Evolutionary conservation across 2,888 invertebrate genomes (phyloP).

Genomic region (Criorhina ranunculi): DNA sequence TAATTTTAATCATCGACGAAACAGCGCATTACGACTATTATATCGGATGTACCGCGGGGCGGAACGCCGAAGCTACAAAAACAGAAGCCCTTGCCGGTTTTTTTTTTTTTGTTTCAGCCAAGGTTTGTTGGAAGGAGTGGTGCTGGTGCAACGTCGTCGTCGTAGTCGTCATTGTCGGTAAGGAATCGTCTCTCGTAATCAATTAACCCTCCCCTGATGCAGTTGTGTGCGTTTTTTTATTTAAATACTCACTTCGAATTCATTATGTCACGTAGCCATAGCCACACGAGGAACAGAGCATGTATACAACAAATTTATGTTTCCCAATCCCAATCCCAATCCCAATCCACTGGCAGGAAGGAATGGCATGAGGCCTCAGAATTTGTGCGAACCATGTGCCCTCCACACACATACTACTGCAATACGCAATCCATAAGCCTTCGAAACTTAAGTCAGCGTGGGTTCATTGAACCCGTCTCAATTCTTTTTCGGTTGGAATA

Average conservation of each 20-base stretch:
- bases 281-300: conserved; percentile 60
- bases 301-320: conserved; percentile 63
- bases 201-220: conserved; percentile 32
- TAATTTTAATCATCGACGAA: conserved; percentile 55
- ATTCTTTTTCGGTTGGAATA: conserved; percentile 79
- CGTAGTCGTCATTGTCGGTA: background rate
- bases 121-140: conserved; percentile 56
- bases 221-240: conserved; percentile 26
- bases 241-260: conserved; percentile 65
- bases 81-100: conserved; percentile 25
- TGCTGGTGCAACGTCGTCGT: conserved; percentile 24
- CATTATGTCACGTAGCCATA: conserved; percentile 70
- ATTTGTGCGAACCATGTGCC: conserved; percentile 54
- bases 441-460: conserved; percentile 73
- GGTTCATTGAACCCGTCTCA: conserved; percentile 79
- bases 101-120: too few species aligned
- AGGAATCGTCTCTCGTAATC: conserved; percentile 43
- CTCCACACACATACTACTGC: conserved; percentile 27
- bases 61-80: background rate
- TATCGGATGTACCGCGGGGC: conserved; percentile 33
- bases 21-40: conserved; percentile 45
- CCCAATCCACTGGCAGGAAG: background rate
- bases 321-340: conserved; percentile 51
- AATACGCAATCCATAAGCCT: conserved; percentile 74
- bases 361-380: conserved; percentile 27